Base-by-base conservation (phyloP, 2,797 vertebrate species). In the Pantherophis vulpinus region DNA sequence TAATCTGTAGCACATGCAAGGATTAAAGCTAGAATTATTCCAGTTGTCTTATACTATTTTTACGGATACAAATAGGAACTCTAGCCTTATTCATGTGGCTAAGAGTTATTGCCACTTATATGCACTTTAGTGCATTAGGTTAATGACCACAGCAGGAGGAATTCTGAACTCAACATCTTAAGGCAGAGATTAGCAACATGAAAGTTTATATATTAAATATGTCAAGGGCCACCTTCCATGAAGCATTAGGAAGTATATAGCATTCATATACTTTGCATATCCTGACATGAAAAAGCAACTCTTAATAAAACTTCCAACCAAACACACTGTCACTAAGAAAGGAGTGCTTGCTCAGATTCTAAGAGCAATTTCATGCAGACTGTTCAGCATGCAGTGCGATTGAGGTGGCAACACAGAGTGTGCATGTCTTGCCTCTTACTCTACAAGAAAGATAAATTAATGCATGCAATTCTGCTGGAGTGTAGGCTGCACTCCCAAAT, bases 21-120 rank as follows among this genome's bases (percentile, higher is more conserved):
- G 91, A 70, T n/a, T 86, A 89, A 89, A 58, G 60, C 47, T 66
- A 54, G 79, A 93, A 87, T 92, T 20, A 61, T 59, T 83, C 74
- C 37, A 47, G 20, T 47, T 83, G 74, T 83, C 74, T 83, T 42
- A 83, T 47, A 47, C 37, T 51, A 87, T 90, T 93, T 91, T 63
- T 25, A 61, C 54, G n/a, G 42, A 93, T 32, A 70, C 29, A 86
- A 27, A 59, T 83, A 29, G 42, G 56, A 91, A 60, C 37, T 47
- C n/a, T 23, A 79, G 2, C 54, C 16, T 66, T 55, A 32, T 88
- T n/a, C 37, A 74, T 59, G 18, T 47, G 32, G 54, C 88, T 70
- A 88, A 29, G n/a, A 92, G 60, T 42, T 32, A 55, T 29, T 70
- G 7, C 27, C 56, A 70, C 91, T 58, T 42, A 56, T 32, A 27